A percentile compares a stretch with the other conserved stretches of the same genome.
phyloP scores from a whole-genome alignment of 2,113 vertebrate species.

The Amazona vittata region DNA sequence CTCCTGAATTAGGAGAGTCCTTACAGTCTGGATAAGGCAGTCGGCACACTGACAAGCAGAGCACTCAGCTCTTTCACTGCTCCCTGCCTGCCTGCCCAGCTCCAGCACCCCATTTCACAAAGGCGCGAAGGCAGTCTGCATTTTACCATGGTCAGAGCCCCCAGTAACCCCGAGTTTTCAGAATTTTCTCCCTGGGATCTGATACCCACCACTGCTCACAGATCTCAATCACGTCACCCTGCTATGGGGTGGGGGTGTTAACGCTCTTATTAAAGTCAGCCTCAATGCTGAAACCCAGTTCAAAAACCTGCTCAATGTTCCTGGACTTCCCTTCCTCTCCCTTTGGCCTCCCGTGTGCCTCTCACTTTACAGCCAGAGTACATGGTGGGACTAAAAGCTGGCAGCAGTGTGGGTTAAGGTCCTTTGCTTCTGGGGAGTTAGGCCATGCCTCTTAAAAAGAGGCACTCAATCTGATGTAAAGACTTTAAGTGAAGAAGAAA shows the following conservation, averaged over 20 bases:
- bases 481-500: neutral
- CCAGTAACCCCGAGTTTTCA: neutral
- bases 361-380: neutral
- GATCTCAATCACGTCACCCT: neutral
- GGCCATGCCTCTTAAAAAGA: neutral
- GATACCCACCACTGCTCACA: neutral
- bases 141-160: neutral
- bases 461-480: neutral
- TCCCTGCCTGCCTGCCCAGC: neutral
- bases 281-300: neutral
- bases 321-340: neutral
- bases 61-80: neutral
- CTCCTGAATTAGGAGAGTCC: fast-evolving
- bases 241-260: neutral
- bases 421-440: neutral
- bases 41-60: neutral
- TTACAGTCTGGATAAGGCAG: neutral
- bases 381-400: neutral
- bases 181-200: neutral
- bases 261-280: neutral
- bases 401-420: neutral
- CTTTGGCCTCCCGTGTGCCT: neutral
- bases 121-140: neutral
- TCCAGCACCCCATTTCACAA: neutral
- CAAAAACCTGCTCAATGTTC: neutral